Evolutionary conservation across 2,888 invertebrate genomes (phyloP).

Genomic region (Pyrrhosoma nymphula): DNA sequence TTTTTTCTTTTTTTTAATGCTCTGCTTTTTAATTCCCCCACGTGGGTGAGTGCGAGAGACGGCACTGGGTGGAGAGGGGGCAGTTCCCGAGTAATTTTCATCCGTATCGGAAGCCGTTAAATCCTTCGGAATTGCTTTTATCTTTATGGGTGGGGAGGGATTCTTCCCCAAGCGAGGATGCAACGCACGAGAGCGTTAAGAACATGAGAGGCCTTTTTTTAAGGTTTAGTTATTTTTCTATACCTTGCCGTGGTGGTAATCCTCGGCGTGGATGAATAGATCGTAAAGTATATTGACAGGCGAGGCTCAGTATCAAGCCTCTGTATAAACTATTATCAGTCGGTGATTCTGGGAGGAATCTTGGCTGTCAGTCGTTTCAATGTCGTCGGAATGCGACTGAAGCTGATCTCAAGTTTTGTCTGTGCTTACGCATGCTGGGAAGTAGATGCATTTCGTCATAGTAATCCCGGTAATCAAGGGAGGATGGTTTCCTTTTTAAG

Average conservation of each 20-base stretch:
- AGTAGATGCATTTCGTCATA: too few relatives aligned
- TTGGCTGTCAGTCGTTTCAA: background rate
- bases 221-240: background rate
- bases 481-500: too few relatives aligned
- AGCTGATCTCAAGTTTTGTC: background rate
- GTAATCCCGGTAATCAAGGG: too few relatives aligned
- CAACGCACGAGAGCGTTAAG: background rate
- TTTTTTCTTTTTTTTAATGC: background rate
- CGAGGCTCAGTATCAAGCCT: background rate
- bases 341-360: background rate
- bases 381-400: background rate
- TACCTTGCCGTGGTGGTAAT: background rate
- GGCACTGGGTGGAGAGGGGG: background rate
- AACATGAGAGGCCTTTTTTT: background rate
- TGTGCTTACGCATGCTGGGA: too few relatives aligned
- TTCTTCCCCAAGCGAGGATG: background rate
- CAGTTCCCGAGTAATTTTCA: background rate
- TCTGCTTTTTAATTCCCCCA: background rate
- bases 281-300: background rate
- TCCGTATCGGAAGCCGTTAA: conserved; percentile 18
- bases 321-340: background rate
- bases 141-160: background rate
- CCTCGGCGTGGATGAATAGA: background rate
- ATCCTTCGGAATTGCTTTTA: conserved; percentile 20
- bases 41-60: background rate